A percentile compares a stretch with the other conserved stretches of the same genome.
These are phyloP conservation scores for Ormyrus rosae DNA, from an alignment of 2,888 invertebrate genomes.

Conservation along the genomic window DNA sequence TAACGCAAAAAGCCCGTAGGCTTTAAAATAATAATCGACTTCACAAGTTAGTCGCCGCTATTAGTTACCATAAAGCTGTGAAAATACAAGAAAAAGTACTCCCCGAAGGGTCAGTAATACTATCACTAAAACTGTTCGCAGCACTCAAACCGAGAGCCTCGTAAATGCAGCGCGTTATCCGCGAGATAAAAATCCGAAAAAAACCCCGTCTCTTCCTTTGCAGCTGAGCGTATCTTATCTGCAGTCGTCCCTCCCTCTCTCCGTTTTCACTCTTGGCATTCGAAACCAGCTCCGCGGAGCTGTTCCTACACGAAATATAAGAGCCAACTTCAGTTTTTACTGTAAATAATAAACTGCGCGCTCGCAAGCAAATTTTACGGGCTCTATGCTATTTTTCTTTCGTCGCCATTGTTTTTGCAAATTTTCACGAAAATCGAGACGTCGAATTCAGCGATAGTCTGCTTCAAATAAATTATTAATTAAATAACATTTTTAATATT, in stretches of 20 bases:
- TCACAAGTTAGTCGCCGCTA: not conserved
- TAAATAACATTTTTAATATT: too few relatives aligned
- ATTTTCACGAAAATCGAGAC: too few relatives aligned
- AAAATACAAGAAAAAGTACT: constrained; percentile 39
- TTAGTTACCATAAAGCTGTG: constrained; percentile 8
- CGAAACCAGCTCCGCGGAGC: not conserved
- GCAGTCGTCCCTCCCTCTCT: not conserved
- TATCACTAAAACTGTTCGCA: constrained; percentile 25
- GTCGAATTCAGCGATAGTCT: too few relatives aligned
- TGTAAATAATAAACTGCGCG: not conserved
- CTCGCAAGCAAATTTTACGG: too few relatives aligned
- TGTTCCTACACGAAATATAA: too few relatives aligned
- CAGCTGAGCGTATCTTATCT: constrained; percentile 43
- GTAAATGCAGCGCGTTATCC: constrained; percentile 51
- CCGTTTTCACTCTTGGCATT: not conserved
- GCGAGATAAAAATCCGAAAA: constrained; percentile 51
- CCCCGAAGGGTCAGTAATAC: constrained; percentile 23
- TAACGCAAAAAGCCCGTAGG: too few relatives aligned
- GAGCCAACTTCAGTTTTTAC: too few relatives aligned
- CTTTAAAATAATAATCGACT: too few relatives aligned
- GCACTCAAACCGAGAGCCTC: not conserved
- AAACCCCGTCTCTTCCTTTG: constrained; percentile 23
- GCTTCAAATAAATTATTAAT: too few relatives aligned
- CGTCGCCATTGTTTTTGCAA: too few relatives aligned
- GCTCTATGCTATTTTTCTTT: too few relatives aligned